Percentiles rank a stretch among this genome's conserved stretches.
phyloP scores from a whole-genome alignment of 2,113 vertebrate species.

The Litocranius walleri region DNA sequence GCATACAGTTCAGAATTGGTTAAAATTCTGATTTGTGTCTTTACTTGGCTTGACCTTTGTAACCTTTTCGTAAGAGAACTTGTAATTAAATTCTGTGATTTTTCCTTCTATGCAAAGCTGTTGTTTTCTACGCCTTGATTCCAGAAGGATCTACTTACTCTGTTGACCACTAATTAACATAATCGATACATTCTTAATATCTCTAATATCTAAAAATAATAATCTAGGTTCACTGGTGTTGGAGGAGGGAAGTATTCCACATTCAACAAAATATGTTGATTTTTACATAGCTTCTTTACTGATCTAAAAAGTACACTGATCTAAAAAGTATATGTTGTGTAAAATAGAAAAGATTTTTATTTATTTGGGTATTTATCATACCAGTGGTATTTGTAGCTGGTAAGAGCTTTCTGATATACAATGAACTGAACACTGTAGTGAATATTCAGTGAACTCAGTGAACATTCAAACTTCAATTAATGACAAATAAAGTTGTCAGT shows the following conservation, averaged over 20 bases:
- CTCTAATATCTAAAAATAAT: constrained; percentile 23
- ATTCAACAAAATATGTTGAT: constrained; percentile 19
- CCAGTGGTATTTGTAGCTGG: constrained; percentile 51
- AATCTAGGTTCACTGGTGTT: not conserved
- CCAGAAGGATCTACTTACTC: not conserved
- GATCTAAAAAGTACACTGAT: constrained; percentile 22
- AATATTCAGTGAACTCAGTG: not conserved
- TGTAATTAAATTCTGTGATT: constrained; percentile 8
- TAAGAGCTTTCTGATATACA: not conserved
- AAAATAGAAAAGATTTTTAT: constrained; percentile 17
- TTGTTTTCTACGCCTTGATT: not conserved
- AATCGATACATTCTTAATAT: constrained; percentile 7
- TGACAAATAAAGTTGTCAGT: not conserved
- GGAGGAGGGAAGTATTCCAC: not conserved
- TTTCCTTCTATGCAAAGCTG: not conserved
- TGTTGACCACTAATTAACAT: not conserved
- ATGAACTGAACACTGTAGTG: constrained; percentile 64
- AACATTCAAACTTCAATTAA: not conserved
- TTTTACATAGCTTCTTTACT: constrained; percentile 38
- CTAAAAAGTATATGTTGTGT: constrained; percentile 11
- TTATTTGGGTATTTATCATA: not conserved
- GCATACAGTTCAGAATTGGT: constrained; percentile 19
- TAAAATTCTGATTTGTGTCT: constrained; percentile 6
- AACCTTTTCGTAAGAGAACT: constrained; percentile 36
- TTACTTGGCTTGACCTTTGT: constrained; percentile 22